phyloP scores from a whole-genome alignment of 1,140 invertebrate species.

The Amyelois transitella region DNA sequence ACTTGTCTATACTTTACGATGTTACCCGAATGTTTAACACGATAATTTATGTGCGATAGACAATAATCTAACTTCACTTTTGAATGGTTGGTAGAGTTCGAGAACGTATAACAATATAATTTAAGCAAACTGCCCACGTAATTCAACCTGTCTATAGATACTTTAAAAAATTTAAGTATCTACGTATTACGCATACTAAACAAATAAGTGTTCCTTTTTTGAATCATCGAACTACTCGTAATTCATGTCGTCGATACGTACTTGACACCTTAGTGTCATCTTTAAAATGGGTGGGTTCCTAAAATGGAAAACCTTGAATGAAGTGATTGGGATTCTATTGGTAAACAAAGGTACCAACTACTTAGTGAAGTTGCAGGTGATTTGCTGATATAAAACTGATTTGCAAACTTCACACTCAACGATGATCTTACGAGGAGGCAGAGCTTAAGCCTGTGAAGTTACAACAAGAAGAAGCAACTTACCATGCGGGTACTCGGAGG shows the following conservation, averaged over 20 bases:
- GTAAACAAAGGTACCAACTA: neutral
- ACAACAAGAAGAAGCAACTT: too few relatives aligned
- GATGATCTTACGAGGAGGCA: too few relatives aligned
- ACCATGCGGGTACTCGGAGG: too few relatives aligned
- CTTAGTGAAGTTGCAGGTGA: too few relatives aligned
- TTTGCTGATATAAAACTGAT: too few relatives aligned
- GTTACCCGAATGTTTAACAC: too few relatives aligned
- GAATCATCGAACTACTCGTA: neutral
- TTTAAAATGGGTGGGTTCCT: neutral
- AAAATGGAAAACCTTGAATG: neutral
- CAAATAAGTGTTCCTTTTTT: neutral
- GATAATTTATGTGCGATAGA: too few relatives aligned
- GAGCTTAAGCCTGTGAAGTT: too few relatives aligned
- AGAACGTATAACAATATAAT: neutral
- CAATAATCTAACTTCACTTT: neutral
- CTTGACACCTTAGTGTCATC: neutral
- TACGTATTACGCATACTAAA: constrained; percentile 34
- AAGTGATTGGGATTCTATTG: neutral
- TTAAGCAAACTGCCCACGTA: constrained; percentile 31
- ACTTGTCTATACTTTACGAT: too few relatives aligned
- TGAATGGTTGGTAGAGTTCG: neutral
- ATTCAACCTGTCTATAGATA: constrained; percentile 34
- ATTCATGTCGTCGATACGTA: neutral
- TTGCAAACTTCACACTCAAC: too few relatives aligned
- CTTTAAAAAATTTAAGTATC: constrained; percentile 27